Percentiles rank a stretch among this genome's conserved stretches.
Evolutionary conservation across 2,113 vertebrate genomes (phyloP).

Genomic region (Microcebus jonahi): DNA sequence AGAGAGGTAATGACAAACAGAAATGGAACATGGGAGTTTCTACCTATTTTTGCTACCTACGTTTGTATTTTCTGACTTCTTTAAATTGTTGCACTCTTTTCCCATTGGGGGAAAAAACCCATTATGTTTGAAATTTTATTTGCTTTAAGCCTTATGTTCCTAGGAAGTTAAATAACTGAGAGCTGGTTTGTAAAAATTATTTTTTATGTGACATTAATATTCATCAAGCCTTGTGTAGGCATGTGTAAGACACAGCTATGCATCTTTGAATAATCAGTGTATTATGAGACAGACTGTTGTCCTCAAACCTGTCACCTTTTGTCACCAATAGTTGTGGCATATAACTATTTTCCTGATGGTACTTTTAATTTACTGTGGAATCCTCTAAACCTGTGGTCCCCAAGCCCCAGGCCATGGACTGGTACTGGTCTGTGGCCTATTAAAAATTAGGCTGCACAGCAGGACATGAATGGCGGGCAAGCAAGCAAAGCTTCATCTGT

Average conservation of each 20-base stretch:
- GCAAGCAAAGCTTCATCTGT: too few relatives aligned
- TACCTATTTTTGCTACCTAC: conserved; percentile 26
- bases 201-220: neutral
- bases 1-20: neutral
- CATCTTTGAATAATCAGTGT: neutral
- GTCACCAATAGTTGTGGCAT: neutral
- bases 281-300: neutral
- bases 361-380: neutral
- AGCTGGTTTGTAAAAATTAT: conserved; percentile 40
- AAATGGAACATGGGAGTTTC: neutral
- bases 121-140: conserved; percentile 30
- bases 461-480: too few relatives aligned
- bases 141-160: conserved; percentile 55
- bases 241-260: neutral
- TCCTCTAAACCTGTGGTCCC: neutral
- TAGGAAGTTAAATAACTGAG: conserved; percentile 17
- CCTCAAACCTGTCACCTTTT: neutral
- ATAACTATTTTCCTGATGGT: neutral
- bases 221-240: neutral
- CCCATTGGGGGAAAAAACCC: neutral
- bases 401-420: too few relatives aligned
- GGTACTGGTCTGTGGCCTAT: too few relatives aligned
- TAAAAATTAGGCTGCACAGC: too few relatives aligned
- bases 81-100: conserved; percentile 38
- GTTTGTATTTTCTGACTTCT: conserved; percentile 56